Base-by-base conservation (phyloP, 2,888 invertebrate genomes). In the Salpingus planirostris region DNA sequence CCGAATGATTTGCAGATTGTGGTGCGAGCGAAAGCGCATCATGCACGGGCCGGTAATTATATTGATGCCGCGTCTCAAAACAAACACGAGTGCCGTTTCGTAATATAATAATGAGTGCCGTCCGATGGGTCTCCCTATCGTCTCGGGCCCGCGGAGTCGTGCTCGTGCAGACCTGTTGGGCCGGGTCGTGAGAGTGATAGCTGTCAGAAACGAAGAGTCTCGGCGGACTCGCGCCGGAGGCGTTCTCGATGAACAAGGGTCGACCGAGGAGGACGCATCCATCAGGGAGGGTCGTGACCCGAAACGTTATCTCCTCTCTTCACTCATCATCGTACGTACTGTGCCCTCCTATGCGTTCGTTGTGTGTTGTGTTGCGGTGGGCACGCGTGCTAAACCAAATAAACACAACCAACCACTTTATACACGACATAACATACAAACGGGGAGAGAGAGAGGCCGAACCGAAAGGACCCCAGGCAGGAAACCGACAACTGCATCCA, bases 131-230 rank as follows among this genome's bases (percentile, higher is more conserved):
- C n/a, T n/a, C n/a, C n/a, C n/a, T n/a, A n/a, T n/a, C n/a, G n/a
- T n/a, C n/a, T n/a, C n/a, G n/a, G n/a, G n/a, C n/a, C n/a, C n/a
- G n/a, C n/a, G n/a, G n/a, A n/a, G n/a, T n/a, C n/a, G n/a, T n/a
- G n/a, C n/a, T n/a, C n/a, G n/a, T n/a, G n/a, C n/a, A n/a, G 33
- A 34, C 41, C 43, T 43, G 42, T 46, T 47, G 40, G 39, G 45
- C 41, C 44, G 44, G 42, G 53, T 58, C 58, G 56, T 56, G 57
- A 58, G 56, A 58, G 50, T 58, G 58, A 58, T 57, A 55, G 56
- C 57, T 57, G 58, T 57, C 58, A 57, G 53, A 50, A 44, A 31
- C n/a, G n/a, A 30, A 21, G 45, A 43, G 42, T 41, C 44, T 46
- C 40, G 23, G 22, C 7, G 36, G n/a, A n/a, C n/a, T n/a, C n/a